Evolutionary conservation across 2,797 vertebrate genomes (phyloP), one percentile per base, ranked within the genome.

Genomic region (Danionella dracula): DNA sequence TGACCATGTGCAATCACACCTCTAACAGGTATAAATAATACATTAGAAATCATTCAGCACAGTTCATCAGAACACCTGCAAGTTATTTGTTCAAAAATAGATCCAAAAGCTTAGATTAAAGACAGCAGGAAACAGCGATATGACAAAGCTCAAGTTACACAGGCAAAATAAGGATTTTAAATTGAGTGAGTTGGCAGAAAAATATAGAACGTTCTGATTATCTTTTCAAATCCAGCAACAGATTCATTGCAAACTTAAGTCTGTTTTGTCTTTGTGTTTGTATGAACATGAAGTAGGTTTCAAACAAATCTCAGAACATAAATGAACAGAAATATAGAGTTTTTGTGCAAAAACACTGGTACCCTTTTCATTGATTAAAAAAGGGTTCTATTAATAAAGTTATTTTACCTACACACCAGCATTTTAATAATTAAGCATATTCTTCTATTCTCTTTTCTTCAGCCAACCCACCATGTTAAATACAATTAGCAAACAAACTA

Each of bases 1-100:
- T n/a, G 20, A 58, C 23, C 37, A 38, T 32, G 23, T 58, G 21
- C 45, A 64, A 44, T 58, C 46, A 27, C 29, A 27, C 58, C 42
- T 42, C 32, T 53, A 57, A 66, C 60, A 45, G 60, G 63, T 74
- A 79, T 44, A 69, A 65, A 59, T 46, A 10, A 66, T 56, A 69
- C 37, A 63, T 76, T 38, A 75, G 69, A 70, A 68, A 70, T 70
- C 37, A 66, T 75, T 72, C 66, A 62, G 58, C 38, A 56, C 49
- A 73, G 62, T 57, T 68, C 71, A 78, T 69, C 51, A 60, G 63
- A 58, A 65, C 31, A 76, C 54, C 67, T 82, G 60, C 69, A 74
- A 77, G 75, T 35, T 70, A 45, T 53, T 80, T 16, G 74, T 78
- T 80, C 66, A 75, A 87, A 82, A 85, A 85, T 81, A 82, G 68